Base-by-base conservation (phyloP, 2,113 vertebrate species). In the Elgaria multicarinata region DNA sequence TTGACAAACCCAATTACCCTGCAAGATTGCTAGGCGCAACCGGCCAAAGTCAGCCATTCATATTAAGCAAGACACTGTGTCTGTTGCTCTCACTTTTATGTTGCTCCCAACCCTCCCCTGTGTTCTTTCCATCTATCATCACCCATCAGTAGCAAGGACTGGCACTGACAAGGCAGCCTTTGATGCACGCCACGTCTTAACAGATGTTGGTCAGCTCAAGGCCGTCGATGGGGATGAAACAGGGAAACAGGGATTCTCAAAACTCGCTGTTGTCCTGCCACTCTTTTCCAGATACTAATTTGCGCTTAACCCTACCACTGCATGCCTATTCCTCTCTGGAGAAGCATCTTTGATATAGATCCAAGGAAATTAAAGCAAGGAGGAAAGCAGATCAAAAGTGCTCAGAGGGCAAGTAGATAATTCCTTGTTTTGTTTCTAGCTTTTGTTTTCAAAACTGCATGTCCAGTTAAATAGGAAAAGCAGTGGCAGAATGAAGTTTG, bases 1-100 rank as follows among this genome's bases (percentile, higher is more conserved):
- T 89, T 95, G 94, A 93, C 93, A 95, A 94, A 94, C 91, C n/a
- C 94, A 93, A 94, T 93, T 93, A 94, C 94, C 93, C 91, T 87
- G 36, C 86, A 93, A 93, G 88, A 92, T 69, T 94, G 93, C 95
- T 92, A 94, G 94, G 95, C 90, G 92, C 95, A 94, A 96, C 95
- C 77, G 91, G 94, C 90, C 69, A 71, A 90, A 95, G 94, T 93
- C 93, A 94, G 95, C 91, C 88, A 95, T 96, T 91, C 78, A 86
- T 93, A 95, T 92, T 93, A 95, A 95, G 92, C 91, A 94, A 94
- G 95, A 95, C 89, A 93, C 93, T 91, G 89, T 84, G 88, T 93
- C 95, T 95, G 92, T 86, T 91, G 93, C 91, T 92, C 92, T 93
- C 90, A 86, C 95, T 96, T 95, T 90, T 91, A 95, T 76, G 93